Evolutionary conservation across 2,797 vertebrate genomes (phyloP), one percentile per base, ranked within the genome.

Genomic region (Sebastes itinus): DNA sequence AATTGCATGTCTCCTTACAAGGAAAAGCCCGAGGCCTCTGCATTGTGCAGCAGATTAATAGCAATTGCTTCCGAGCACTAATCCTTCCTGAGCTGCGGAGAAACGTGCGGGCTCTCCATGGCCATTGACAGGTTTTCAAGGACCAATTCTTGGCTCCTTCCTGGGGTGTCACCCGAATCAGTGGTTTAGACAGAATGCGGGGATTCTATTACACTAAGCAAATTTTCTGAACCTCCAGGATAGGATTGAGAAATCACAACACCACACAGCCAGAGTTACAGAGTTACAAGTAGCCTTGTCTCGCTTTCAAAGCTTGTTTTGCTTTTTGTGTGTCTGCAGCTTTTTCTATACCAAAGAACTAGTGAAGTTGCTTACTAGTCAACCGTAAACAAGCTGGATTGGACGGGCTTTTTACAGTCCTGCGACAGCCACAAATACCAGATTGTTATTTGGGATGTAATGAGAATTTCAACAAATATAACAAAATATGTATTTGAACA

Each of bases 121-220:
- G 77, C 77, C 77, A 81, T 85, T 87, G 82, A 91, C 49, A 23
- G 58, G 28, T 23, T 77, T 80, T 81, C 80, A 87, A 81, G 74
- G 75, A 75, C 75, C 70, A 73, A 81, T 85, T 91, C 77, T 80
- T 25, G 54, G 33, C 58, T 78, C 75, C 60, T 75, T 79, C 28
- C 64, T 76, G 66, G 13, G 7, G 74, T 83, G 76, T 78, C 77
- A 71, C 66, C 70, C 20, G 2, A 77, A 81, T 80, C 69, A 75
- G 23, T 28, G 18, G 54, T 52, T 33, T 60, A 77, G 71, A 49
- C 65, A 78, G 80, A 89, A 80, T 62, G 80, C 5, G 11, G 7
- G 60, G 75, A 82, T 90, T 84, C 32, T 80, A 62, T 92, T 92
- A 83, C 84, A 62, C 33, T 23, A 32, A 60, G 32, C 59, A 81